Conservation (phyloP, 1,140 invertebrate species). For the Scaptomyza hsui region DNA sequence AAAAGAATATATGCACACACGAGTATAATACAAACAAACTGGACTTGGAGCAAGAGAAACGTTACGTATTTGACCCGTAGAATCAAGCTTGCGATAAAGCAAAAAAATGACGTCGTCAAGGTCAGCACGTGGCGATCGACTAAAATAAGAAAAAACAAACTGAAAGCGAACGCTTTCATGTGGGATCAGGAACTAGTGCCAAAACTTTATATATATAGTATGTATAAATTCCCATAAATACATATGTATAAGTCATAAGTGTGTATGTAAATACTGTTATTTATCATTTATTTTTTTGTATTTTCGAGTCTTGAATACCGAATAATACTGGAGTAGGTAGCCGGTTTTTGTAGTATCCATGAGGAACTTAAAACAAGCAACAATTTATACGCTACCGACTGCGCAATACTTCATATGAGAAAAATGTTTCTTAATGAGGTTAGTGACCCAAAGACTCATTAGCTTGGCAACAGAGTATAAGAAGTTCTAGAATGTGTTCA, state of each 20-base stretch:
- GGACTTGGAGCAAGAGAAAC: too few relatives aligned
- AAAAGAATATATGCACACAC: too few relatives aligned
- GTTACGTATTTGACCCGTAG: constrained; percentile 45
- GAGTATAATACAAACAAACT: constrained; percentile 17
- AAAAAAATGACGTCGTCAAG: constrained; percentile 71
- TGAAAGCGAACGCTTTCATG: constrained; percentile 8
- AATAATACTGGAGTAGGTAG: not conserved
- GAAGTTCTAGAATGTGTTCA: not conserved
- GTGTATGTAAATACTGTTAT: not conserved
- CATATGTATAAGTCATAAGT: not conserved
- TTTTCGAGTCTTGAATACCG: not conserved
- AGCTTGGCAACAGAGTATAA: not conserved
- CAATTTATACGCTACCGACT: not conserved
- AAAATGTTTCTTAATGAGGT: not conserved
- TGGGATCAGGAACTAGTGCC: constrained; percentile 29
- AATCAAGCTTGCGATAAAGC: constrained; percentile 58
- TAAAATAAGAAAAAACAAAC: constrained; percentile 13
- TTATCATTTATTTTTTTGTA: not conserved
- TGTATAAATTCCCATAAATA: not conserved
- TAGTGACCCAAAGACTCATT: not conserved
- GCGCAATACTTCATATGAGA: not conserved
- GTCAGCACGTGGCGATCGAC: constrained; percentile 55
- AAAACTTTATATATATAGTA: not conserved
- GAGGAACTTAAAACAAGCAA: not conserved
- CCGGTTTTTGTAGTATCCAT: not conserved